These are phyloP conservation scores for Ctenomys sociabilis DNA, from an alignment of 2,113 vertebrate genomes.

Conservation along the genomic window DNA sequence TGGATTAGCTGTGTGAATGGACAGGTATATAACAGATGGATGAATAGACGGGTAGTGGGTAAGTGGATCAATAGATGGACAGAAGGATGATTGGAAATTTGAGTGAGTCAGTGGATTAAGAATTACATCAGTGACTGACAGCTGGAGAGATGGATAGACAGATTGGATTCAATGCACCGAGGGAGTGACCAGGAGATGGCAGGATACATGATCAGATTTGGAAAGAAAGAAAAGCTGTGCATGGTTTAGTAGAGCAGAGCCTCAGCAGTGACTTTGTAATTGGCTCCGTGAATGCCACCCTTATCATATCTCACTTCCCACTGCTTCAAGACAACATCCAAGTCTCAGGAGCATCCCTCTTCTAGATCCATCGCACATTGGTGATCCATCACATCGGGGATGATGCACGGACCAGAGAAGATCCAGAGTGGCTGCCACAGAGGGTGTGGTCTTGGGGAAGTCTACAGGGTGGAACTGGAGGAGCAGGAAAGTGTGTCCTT, in stretches of 20 bases:
- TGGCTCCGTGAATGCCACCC: not conserved
- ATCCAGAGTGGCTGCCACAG: not conserved
- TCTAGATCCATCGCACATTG: not conserved
- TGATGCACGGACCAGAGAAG: not conserved
- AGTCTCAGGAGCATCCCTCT: not conserved
- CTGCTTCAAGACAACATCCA: not conserved
- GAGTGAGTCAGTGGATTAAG: not conserved
- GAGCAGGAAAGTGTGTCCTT: not conserved
- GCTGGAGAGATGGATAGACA: not conserved
- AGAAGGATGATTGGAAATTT: not conserved
- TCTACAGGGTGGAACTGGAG: not conserved
- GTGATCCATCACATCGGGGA: not conserved
- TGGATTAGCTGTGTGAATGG: not conserved
- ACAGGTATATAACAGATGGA: not conserved
- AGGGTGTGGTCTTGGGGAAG: not conserved
- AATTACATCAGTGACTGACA: not conserved
- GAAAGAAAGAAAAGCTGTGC: not conserved
- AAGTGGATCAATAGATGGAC: not conserved
- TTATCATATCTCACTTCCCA: not conserved
- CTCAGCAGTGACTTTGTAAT: not conserved
- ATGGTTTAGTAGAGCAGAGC: not conserved
- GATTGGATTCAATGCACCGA: not conserved
- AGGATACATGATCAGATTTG: not conserved
- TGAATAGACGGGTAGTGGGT: not conserved
- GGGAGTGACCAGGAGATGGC: not conserved